Evolutionary conservation across 2,888 invertebrate species (phyloP), one percentile per base, ranked within the genome.

Genomic region (Agonopterix subpropinquella): DNA sequence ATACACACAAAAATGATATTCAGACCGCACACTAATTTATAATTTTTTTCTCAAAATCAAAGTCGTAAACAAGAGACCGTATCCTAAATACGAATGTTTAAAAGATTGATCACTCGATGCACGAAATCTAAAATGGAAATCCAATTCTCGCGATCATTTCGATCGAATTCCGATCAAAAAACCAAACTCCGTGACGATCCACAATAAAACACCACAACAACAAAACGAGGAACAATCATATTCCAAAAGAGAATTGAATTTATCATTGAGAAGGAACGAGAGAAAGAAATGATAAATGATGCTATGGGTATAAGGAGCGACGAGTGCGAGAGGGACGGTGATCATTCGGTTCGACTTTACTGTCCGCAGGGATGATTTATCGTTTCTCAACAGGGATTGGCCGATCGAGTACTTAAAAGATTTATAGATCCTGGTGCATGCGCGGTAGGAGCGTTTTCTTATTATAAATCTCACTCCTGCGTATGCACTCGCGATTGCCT

Each of bases 311-410:
- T 70, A 68, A 66, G 65, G 53, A 57, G 54, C 57, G 56, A 52
- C 64, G 72, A 59, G 87, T 71, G 81, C 62, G 77, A 87, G 82
- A 57, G 79, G 66, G 85, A 83, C 60, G 61, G 73, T 54, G 64
- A 61, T 59, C 66, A 74, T 73, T 73, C 74, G 77, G 77, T 68
- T 74, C 82, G 76, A 77, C 73, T 72, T 70, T 66, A 78, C 78
- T 77, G 81, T 82, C 80, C 73, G 73, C 73, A 62, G 78, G 77
- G 80, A 86, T 88, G 87, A 88, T 88, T 86, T 86, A 88, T 88
- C 74, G 85, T 75, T 85, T 85, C 86, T 86, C 83, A 80, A 87
- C 87, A 79, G 84, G 84, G 86, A 87, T 88, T 88, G 88, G 88
- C 83, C 84, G 85, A 83, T 80, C 68, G 81, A 80, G 83, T 86